A percentile compares a stretch with the other conserved stretches of the same genome.
Conservation (phyloP, 2,888 invertebrate genomes). For the Sphaerophoria rueppellii region DNA sequence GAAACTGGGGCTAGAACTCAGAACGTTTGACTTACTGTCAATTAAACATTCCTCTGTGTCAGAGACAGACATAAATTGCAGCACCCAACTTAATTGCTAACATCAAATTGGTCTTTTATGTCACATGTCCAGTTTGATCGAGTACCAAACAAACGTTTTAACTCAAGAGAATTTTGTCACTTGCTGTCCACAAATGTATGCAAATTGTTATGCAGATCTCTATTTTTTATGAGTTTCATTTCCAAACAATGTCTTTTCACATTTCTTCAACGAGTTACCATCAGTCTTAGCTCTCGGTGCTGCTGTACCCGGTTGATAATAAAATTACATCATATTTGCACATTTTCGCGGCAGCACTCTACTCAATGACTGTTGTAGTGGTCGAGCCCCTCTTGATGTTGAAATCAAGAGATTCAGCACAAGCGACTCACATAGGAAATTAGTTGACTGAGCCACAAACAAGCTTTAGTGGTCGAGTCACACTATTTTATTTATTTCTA, state of each 20-base stretch:
- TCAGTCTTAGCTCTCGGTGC: not conserved
- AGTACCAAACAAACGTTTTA: too few relatives aligned
- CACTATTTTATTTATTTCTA: conserved; percentile 19
- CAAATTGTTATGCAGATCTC: conserved; percentile 59
- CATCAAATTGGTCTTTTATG: not conserved
- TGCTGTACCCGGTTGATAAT: not conserved
- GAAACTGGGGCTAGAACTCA: too few relatives aligned
- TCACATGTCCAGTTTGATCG: too few relatives aligned
- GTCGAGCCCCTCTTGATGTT: conserved; percentile 24
- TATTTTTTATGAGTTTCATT: conserved; percentile 14
- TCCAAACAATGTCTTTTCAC: conserved; percentile 7
- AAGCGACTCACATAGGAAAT: conserved; percentile 20
- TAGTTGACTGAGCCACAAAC: conserved; percentile 3
- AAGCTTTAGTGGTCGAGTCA: conserved; percentile 13
- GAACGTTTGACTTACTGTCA: too few relatives aligned
- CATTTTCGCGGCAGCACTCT: conserved; percentile 11
- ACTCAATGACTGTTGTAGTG: too few relatives aligned
- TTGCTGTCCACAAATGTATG: conserved; percentile 45
- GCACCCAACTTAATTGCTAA: not conserved
- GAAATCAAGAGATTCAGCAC: not conserved
- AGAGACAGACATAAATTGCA: too few relatives aligned
- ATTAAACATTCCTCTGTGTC: not conserved
- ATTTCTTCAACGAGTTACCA: not conserved
- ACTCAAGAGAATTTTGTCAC: conserved; percentile 21
- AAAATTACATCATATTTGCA: conserved; percentile 26